Evolutionary conservation across 1,140 invertebrate species (phyloP).

Genomic region (Epicauta chinensis): DNA sequence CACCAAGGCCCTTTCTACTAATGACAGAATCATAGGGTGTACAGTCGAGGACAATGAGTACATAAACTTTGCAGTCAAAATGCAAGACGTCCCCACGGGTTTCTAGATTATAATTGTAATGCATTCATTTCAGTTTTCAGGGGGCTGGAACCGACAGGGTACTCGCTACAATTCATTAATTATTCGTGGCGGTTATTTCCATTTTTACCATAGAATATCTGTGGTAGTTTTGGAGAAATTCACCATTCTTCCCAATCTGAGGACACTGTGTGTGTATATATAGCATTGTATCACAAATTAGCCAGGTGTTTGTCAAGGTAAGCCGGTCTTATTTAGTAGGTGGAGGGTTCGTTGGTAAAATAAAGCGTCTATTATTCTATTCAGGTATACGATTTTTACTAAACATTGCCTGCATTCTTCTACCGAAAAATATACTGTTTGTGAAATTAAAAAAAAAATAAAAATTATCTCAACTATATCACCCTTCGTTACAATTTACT

Average conservation of each 20-base stretch:
- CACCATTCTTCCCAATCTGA: no score
- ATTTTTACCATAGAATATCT: no score
- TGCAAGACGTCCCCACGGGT: constrained; percentile 15
- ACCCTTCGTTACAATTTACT: constrained; percentile 3
- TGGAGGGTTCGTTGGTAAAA: constrained; percentile 21
- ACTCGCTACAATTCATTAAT: constrained; percentile 14
- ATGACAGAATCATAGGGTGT: constrained; percentile 33
- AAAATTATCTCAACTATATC: background rate
- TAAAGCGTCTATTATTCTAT: constrained; percentile 19
- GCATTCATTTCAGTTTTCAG: constrained; percentile 15
- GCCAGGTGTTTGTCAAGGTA: constrained; percentile 28
- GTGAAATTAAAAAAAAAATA: background rate
- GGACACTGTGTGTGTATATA: background rate
- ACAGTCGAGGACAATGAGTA: constrained; percentile 13
- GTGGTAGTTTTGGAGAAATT: background rate
- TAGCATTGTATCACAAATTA: constrained; percentile 23
- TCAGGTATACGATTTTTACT: constrained; percentile 15
- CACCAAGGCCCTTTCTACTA: constrained; percentile 25
- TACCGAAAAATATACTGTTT: no score
- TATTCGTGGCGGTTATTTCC: constrained; percentile 7
- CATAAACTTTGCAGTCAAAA: constrained; percentile 23
- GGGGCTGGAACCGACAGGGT: no score
- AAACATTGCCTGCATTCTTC: background rate
- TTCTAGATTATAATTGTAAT: constrained; percentile 10
- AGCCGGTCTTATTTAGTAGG: constrained; percentile 23